Evolutionary conservation across 1,140 invertebrate species (phyloP), one percentile per base, ranked within the genome.

Genomic region (Drosophila setifemur): DNA sequence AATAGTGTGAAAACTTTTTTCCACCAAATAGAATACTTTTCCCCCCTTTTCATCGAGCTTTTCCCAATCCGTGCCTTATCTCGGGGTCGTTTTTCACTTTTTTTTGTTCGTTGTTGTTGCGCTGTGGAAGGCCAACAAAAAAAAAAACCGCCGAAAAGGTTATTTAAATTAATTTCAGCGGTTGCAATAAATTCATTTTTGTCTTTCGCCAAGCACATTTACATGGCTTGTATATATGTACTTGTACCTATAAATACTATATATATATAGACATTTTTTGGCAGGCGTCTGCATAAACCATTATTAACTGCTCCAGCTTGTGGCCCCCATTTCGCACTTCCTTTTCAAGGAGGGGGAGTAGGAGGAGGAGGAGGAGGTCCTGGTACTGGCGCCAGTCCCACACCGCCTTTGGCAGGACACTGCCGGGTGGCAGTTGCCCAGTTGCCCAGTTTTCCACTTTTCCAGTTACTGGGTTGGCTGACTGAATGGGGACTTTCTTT

Each of bases 141-240:
- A 43, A 33, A 67, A 37, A 26, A 39, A 31, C 47, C 23, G 61
- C 58, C 60, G 49, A 77, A 76, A 55, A 77, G 73, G 73, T 77
- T 77, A 60, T 76, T 77, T 77, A 76, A 77, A 76, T 77, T 77
- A 77, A 77, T 77, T 77, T 77, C 68, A 76, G 74, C 74, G 73
- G 73, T 76, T 75, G 73, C 74, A 72, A 77, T 77, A 76, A 77
- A 77, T 77, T 52, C 48, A 43, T 70, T 19, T 49, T 52, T 63
- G n/a, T n/a, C n/a, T n/a, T n/a, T n/a, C n/a, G n/a, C n/a, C n/a
- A n/a, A n/a, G n/a, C n/a, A n/a, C n/a, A n/a, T n/a, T n/a, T n/a
- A n/a, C n/a, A n/a, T n/a, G n/a, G n/a, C n/a, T n/a, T n/a, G n/a
- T n/a, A n/a, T n/a, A n/a, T n/a, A n/a, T n/a, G n/a, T n/a, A n/a